These are phyloP conservation scores for Wasmannia auropunctata DNA, from an alignment of 1,140 invertebrate species.

Conservation along the genomic window DNA sequence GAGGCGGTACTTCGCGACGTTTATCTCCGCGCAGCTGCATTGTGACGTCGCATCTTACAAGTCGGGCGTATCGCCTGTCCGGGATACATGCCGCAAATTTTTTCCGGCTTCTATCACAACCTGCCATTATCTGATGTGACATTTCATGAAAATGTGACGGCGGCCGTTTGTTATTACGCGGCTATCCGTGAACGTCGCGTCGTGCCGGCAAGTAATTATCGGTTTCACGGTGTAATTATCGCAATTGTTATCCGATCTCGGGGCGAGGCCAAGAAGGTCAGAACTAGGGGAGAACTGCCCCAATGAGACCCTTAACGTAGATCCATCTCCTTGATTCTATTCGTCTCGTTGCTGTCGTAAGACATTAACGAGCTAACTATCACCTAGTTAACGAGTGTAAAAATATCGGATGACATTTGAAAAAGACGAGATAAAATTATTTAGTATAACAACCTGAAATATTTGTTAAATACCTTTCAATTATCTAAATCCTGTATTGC, in stretches of 20 bases:
- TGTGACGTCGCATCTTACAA: slow-evolving; percentile 37
- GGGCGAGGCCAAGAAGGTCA: slow-evolving; percentile 65
- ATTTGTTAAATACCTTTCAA: slow-evolving; percentile 1
- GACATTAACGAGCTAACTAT: background rate
- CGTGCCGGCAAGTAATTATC: slow-evolving; percentile 76
- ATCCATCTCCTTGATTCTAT: slow-evolving; percentile 15
- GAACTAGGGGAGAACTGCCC: slow-evolving; percentile 27
- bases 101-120: slow-evolving; percentile 72
- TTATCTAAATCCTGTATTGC: background rate
- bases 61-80: slow-evolving; percentile 31
- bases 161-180: slow-evolving; percentile 75
- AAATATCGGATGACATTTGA: background rate
- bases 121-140: slow-evolving; percentile 79
- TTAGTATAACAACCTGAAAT: background rate
- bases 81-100: slow-evolving; percentile 15
- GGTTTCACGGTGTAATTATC: slow-evolving; percentile 81
- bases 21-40: slow-evolving; percentile 45
- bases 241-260: slow-evolving; percentile 77
- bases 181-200: slow-evolving; percentile 54
- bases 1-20: slow-evolving; percentile 31
- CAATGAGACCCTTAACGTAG: slow-evolving; percentile 20
- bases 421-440: background rate
- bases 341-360: background rate
- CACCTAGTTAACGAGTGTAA: background rate
- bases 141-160: slow-evolving; percentile 82